Evolutionary conservation across 1,140 invertebrate genomes (phyloP).

Genomic region (Aphaenogaster rudis): DNA sequence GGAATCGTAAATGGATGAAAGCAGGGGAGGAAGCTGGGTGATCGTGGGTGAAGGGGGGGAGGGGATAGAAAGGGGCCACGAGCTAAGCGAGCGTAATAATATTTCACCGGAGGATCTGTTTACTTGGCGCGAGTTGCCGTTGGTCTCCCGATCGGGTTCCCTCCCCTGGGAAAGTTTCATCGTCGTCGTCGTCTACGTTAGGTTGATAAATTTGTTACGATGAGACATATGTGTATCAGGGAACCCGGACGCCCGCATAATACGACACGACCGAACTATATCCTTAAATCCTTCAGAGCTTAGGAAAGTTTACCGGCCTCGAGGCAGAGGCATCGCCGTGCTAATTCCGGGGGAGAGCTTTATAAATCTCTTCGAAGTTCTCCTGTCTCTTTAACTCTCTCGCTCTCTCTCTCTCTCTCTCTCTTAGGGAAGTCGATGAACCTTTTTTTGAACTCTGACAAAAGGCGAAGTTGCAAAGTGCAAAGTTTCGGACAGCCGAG

Average conservation of each 20-base stretch:
- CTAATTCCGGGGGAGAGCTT: slow-evolving; percentile 22
- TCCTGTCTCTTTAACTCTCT: background rate
- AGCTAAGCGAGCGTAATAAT: slow-evolving; percentile 2
- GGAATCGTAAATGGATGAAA: background rate
- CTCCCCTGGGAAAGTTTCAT: background rate
- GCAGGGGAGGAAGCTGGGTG: background rate
- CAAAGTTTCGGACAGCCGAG: background rate
- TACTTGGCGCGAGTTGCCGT: slow-evolving; percentile 24
- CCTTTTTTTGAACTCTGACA: background rate
- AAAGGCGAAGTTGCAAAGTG: background rate
- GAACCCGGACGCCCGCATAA: background rate
- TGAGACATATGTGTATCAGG: background rate
- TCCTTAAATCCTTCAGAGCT: background rate
- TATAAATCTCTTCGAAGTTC: background rate
- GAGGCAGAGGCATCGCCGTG: background rate
- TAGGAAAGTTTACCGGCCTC: slow-evolving; percentile 7
- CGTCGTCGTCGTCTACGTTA: background rate
- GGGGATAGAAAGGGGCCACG: too few species aligned
- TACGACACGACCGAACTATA: background rate
- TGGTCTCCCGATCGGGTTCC: background rate
- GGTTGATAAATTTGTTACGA: slow-evolving; percentile 35
- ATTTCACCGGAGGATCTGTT: slow-evolving; percentile 29
- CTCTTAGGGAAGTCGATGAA: background rate
- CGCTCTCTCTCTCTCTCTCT: background rate
- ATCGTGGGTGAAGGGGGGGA: background rate